Evolutionary conservation across 2,113 vertebrate species (phyloP).

Genomic region (Narcine bancroftii): DNA sequence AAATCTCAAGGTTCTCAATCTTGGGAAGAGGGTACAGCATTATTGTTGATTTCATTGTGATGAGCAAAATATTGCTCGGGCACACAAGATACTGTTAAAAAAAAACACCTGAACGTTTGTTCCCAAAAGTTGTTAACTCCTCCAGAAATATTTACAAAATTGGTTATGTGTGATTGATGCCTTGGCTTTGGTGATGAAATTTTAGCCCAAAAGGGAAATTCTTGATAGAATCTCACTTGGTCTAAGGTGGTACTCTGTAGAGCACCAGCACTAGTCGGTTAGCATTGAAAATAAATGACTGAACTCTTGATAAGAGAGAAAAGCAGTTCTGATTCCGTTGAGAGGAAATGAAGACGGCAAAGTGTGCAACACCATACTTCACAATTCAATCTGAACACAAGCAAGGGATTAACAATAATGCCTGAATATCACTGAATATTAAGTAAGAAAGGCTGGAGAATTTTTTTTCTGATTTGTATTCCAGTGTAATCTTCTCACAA

Average conservation of each 20-base stretch:
- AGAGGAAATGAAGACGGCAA: neutral
- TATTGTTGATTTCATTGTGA: too few species aligned
- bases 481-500: neutral
- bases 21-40: too few species aligned
- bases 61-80: too few species aligned
- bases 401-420: neutral
- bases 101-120: too few species aligned
- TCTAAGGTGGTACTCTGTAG: neutral
- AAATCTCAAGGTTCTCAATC: too few species aligned
- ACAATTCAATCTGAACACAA: conserved; percentile 3
- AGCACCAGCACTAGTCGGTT: neutral
- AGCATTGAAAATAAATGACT: neutral
- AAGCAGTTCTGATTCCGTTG: neutral
- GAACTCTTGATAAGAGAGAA: neutral
- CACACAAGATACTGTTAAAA: too few species aligned
- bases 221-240: too few species aligned
- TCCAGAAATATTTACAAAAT: too few species aligned
- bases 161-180: too few species aligned
- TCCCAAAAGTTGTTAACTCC: too few species aligned
- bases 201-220: neutral
- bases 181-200: too few species aligned
- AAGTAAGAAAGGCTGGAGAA: neutral
- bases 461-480: conserved; percentile 23
- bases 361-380: neutral
- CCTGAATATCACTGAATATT: conserved; percentile 13